Conservation (phyloP, 2,113 vertebrate species). For the Platanista minor region DNA sequence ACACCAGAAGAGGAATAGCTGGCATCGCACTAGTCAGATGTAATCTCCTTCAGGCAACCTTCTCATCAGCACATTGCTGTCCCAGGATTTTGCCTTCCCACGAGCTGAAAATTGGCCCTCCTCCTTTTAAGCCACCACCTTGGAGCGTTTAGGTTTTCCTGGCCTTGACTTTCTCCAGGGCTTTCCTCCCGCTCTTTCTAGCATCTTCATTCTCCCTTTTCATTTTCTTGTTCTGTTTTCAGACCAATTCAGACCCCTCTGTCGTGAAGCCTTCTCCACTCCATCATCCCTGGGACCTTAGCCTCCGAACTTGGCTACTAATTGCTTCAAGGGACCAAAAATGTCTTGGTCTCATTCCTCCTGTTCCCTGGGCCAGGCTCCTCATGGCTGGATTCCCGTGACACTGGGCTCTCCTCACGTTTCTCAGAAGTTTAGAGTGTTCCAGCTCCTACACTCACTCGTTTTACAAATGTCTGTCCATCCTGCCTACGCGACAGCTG, state of each 20-base stretch:
- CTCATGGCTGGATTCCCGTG: too few relatives aligned
- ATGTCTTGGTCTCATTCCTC: accelerated
- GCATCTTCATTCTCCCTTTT: neutral
- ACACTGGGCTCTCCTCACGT: accelerated
- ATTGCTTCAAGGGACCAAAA: too few relatives aligned
- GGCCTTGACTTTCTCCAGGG: neutral
- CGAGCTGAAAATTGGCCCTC: accelerated
- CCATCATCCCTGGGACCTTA: too few relatives aligned
- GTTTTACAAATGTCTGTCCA: neutral
- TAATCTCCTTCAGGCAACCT: neutral
- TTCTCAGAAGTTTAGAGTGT: neutral
- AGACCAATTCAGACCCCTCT: neutral
- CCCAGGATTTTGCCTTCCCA: neutral
- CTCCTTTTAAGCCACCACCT: neutral
- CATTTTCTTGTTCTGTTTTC: neutral
- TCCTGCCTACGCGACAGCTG: accelerated
- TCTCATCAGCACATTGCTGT: neutral
- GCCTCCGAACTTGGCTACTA: neutral
- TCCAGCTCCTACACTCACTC: neutral
- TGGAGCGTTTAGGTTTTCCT: neutral
- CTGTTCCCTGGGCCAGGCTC: accelerated
- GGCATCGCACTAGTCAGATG: accelerated
- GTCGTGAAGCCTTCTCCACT: neutral
- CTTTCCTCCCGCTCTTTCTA: neutral
- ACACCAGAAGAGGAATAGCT: neutral